Base-by-base conservation (phyloP, 1,140 invertebrate species). In the Pseudomyrmex flavicornis region DNA sequence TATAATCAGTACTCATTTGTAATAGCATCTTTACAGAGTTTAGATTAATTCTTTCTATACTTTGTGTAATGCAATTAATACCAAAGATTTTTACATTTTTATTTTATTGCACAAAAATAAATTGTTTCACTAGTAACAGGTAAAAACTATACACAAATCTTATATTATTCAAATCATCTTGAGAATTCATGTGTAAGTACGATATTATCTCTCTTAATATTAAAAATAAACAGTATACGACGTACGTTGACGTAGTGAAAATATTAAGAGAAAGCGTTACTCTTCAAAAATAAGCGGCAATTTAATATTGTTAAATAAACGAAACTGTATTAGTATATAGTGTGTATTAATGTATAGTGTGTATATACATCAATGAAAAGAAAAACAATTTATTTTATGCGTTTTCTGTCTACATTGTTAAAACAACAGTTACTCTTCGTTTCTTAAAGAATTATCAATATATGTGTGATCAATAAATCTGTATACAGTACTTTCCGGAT, bases 41-140 rank as follows among this genome's bases (percentile, higher is more conserved):
- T n/a, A n/a, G 4, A 69, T 9, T 58, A 17, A 7, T 17, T 12
- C 17, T 17, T 12, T 1, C 12, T 79, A 69, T 3, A 13, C 48
- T 69, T 46, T 12, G 9, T 48, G 2, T 61, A 61, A 80, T 48
- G 10, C 69, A 79, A 69, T 58, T 58, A 70, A 70, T 70, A 61
- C 44, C 58, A 0, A 58, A 79, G 65, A 79, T 61, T 72, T 80
- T 72, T 35, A 35, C 35, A 35, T 7, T 35, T 35, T 15, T 44
- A 22, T 58, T 1, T 59, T 72, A 61, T 59, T 63, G 66, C 66
- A 72, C 66, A 56, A 44, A 70, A 44, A 72, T 26, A 5, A 59
- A 59, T 20, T 44, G 7, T 13, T 52, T 46, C 46, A 66, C 26
- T 48, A 44, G 2, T 26, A 13, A 68, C 17, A 79, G 13, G 59